A percentile compares a stretch with the other conserved stretches of the same genome.
These are phyloP conservation scores for Misgurnus anguillicaudatus DNA, from an alignment of 2,113 vertebrate genomes.

Conservation along the genomic window DNA sequence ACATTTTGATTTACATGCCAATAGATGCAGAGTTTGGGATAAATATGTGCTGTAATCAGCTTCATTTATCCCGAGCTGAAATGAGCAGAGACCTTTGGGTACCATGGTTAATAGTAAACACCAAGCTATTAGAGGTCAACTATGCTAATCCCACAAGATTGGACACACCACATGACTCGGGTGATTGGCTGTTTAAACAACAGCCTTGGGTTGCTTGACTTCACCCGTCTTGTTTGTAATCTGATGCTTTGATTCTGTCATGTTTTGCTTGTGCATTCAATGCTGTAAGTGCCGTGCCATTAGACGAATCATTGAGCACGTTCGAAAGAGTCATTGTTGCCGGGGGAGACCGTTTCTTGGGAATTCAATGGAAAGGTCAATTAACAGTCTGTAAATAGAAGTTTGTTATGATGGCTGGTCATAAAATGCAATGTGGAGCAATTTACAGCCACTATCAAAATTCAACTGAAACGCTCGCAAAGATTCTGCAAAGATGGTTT, in stretches of 20 bases:
- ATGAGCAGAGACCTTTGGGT: constrained; percentile 66
- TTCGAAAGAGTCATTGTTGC: constrained; percentile 22
- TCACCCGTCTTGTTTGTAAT: constrained; percentile 46
- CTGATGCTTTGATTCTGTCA: constrained; percentile 24
- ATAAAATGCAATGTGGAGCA: constrained; percentile 29
- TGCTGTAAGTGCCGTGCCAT: constrained; percentile 14
- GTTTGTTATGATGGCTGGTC: constrained; percentile 35
- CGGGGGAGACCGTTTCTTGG: constrained; percentile 5
- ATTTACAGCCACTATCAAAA: constrained; percentile 37
- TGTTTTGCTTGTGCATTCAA: constrained; percentile 21
- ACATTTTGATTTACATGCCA: constrained; percentile 71
- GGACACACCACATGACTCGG: constrained; percentile 40
- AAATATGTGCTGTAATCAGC: constrained; percentile 69
- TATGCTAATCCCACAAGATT: constrained; percentile 42
- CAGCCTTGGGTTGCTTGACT: constrained; percentile 42
- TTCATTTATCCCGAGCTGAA: constrained; percentile 63
- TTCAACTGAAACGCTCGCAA: background rate
- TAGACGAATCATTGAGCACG: constrained; percentile 39
- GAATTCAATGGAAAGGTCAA: constrained; percentile 45
- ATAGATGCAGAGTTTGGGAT: constrained; percentile 64
- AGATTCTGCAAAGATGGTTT: background rate
- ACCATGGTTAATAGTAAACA: constrained; percentile 60
- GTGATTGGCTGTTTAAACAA: constrained; percentile 47
- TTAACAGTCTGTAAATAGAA: constrained; percentile 41
- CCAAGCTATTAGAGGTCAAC: constrained; percentile 33